phyloP scores from a whole-genome alignment of 1,140 invertebrate genomes.

The Drosophila nebulosa region DNA sequence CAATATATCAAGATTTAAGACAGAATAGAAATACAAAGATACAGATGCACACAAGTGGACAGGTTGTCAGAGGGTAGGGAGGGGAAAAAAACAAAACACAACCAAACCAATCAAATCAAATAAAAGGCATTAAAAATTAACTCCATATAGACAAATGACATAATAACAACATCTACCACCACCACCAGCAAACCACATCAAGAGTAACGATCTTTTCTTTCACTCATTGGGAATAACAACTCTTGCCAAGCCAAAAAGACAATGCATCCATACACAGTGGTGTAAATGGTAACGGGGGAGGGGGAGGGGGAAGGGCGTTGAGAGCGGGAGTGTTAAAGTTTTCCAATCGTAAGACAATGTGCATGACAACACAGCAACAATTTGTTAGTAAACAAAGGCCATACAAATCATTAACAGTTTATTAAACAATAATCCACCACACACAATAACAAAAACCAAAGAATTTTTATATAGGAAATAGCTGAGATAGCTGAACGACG shows the following conservation, averaged over 20 bases:
- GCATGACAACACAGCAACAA: constrained; percentile 20
- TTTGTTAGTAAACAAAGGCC: constrained; percentile 37
- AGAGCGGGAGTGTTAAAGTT: background rate
- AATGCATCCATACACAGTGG: background rate
- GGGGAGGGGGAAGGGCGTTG: background rate
- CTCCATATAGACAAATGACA: background rate
- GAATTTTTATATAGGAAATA: constrained; percentile 46
- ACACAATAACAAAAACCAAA: constrained; percentile 10
- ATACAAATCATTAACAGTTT: constrained; percentile 63
- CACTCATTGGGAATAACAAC: background rate
- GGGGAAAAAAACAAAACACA: background rate
- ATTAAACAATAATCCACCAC: constrained; percentile 61
- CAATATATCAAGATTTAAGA: constrained; percentile 50
- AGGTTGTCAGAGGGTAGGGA: background rate
- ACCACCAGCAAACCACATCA: no score
- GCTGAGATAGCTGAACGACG: constrained; percentile 52
- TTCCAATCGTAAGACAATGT: constrained; percentile 18
- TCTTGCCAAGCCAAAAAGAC: background rate
- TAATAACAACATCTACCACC: background rate
- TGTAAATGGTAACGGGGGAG: background rate
- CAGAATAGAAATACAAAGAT: constrained; percentile 38
- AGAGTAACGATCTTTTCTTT: background rate
- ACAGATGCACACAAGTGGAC: constrained; percentile 24
- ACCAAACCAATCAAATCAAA: background rate
- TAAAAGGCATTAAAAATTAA: background rate